phyloP scores from a whole-genome alignment of 2,113 vertebrate species.

The Clarias batrachus region DNA sequence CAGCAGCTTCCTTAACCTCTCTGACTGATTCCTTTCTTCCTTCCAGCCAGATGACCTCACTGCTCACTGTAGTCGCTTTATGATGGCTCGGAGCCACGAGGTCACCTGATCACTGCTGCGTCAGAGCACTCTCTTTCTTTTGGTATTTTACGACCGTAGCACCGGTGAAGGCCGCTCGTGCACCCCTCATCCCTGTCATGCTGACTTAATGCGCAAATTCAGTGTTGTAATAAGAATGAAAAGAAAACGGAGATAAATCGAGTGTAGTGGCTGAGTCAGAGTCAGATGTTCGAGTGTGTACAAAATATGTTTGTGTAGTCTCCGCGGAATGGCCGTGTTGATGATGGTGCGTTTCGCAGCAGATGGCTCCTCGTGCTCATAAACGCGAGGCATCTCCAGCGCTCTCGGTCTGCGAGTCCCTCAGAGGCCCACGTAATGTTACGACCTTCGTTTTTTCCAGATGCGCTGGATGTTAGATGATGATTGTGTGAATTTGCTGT shows the following conservation, averaged over 20 bases:
- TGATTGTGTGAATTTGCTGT: not conserved
- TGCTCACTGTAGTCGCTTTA: not conserved
- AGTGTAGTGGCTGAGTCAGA: constrained; percentile 21
- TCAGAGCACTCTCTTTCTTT: not conserved
- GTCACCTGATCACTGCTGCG: constrained; percentile 22
- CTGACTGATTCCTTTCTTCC: constrained; percentile 19
- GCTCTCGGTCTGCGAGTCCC: constrained; percentile 23
- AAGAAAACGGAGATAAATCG: not conserved
- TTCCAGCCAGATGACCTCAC: constrained; percentile 12
- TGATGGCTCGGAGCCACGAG: constrained; percentile 24
- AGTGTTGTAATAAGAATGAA: not conserved
- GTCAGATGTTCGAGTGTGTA: not conserved
- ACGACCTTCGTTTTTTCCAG: not conserved
- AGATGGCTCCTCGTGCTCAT: constrained; percentile 43
- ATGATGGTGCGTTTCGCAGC: constrained; percentile 21
- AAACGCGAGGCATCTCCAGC: constrained; percentile 34
- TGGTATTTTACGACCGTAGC: constrained; percentile 20
- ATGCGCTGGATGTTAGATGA: not conserved
- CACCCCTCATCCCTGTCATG: constrained; percentile 28
- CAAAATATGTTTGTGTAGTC: not conserved
- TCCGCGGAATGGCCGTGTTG: constrained; percentile 30
- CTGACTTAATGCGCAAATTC: constrained; percentile 25
- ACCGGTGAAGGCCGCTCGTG: not conserved
- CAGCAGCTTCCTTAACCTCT: constrained; percentile 25
- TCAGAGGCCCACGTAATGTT: constrained; percentile 17